Evolutionary conservation across 2,888 invertebrate genomes (phyloP).

Genomic region (Xestia sexstrigata): DNA sequence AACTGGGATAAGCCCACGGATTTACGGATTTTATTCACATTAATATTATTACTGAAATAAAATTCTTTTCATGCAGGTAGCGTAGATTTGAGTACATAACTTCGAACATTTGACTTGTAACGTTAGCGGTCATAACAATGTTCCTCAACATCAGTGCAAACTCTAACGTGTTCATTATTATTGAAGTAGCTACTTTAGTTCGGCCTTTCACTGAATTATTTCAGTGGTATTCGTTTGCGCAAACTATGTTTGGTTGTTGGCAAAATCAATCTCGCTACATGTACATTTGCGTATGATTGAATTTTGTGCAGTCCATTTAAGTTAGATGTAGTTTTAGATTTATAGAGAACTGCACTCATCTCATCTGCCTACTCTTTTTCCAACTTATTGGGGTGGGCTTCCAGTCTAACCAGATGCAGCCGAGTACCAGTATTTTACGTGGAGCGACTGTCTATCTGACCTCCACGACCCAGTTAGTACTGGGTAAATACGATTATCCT

Average conservation of each 20-base stretch:
- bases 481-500: no score
- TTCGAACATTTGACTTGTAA: neutral
- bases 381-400: no score
- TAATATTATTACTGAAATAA: neutral
- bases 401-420: no score
- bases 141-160: neutral
- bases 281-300: constrained; percentile 6
- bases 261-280: constrained; percentile 25
- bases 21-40: no score
- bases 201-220: constrained; percentile 30
- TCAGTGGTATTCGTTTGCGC: constrained; percentile 20
- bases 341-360: no score
- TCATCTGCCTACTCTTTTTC: no score
- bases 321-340: neutral
- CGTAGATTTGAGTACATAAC: neutral
- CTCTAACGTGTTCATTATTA: constrained; percentile 24
- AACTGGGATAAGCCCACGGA: no score
- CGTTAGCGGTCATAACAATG: neutral
- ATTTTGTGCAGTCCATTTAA: neutral
- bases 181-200: constrained; percentile 24
- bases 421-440: no score
- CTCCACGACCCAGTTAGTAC: no score
- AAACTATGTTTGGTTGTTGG: constrained; percentile 18
- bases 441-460: no score
- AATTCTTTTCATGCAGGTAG: neutral